Evolutionary conservation across 2,888 invertebrate species (phyloP).

Genomic region (Oasisia sp.): DNA sequence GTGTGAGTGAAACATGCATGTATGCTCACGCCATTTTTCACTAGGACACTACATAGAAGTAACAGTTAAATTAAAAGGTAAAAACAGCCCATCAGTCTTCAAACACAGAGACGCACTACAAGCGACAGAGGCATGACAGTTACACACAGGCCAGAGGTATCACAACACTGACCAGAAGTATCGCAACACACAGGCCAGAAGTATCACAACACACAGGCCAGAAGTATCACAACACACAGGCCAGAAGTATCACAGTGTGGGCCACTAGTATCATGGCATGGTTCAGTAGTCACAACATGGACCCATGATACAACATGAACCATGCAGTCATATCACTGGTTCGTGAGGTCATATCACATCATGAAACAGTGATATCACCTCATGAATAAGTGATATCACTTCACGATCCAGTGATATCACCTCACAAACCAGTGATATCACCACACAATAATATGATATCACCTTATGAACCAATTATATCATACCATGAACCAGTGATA

Average conservation of each 20-base stretch:
- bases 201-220: neutral
- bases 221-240: neutral
- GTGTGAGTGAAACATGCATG: neutral
- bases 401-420: neutral
- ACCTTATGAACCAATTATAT: neutral
- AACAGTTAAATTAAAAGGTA: neutral
- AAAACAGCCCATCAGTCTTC: neutral
- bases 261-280: too few relatives aligned
- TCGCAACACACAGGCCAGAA: neutral
- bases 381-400: neutral
- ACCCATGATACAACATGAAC: too few relatives aligned
- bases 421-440: too few relatives aligned
- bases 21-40: neutral
- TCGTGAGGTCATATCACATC: neutral
- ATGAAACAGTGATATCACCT: neutral
- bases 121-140: neutral
- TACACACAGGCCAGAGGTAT: too few relatives aligned
- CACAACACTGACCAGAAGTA: too few relatives aligned
- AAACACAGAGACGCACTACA: neutral
- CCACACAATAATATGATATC: neutral
- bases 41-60: neutral
- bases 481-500: too few relatives aligned
- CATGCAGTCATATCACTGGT: too few relatives aligned
- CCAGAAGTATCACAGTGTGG: too few relatives aligned
- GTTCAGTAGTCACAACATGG: too few relatives aligned